Conservation (phyloP, 2,797 vertebrate species). For the Sphenopsis melanotis region DNA sequence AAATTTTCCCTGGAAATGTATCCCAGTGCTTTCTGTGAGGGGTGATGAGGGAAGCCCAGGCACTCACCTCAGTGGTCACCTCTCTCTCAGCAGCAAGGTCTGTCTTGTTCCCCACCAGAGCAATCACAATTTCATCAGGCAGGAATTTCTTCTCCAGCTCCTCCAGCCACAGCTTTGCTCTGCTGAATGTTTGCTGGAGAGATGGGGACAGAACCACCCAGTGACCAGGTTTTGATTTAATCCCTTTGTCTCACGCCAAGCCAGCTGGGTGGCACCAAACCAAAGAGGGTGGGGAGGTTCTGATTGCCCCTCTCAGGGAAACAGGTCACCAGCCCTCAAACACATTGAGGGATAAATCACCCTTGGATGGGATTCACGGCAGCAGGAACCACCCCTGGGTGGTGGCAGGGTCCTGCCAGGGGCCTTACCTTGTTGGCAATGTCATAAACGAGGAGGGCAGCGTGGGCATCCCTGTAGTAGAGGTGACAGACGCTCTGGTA, state of each 20-base stretch:
- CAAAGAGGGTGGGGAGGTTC: not conserved
- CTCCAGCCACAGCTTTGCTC: conserved; percentile 78
- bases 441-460: conserved; percentile 79
- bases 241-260: not conserved
- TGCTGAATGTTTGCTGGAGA: conserved; percentile 73
- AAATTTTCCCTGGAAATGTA: not conserved
- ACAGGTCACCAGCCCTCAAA: not conserved
- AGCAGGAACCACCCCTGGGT: not conserved
- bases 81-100: conserved; percentile 73
- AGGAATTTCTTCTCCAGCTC: conserved; percentile 76
- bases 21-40: not conserved
- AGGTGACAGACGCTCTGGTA: conserved; percentile 83
- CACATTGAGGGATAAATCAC: not conserved
- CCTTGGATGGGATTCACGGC: not conserved
- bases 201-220: not conserved
- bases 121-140: conserved; percentile 69
- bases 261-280: not conserved
- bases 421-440: conserved; percentile 74
- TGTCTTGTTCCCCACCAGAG: conserved; percentile 81
- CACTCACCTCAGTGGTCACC: conserved; percentile 72
- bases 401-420: not conserved
- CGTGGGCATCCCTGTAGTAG: conserved; percentile 79
- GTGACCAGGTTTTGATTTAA: not conserved
- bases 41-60: not conserved
- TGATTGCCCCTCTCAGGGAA: not conserved